These are phyloP conservation scores for Apomyelois bistriatella DNA, from an alignment of 2,888 invertebrate species.

Conservation along the genomic window DNA sequence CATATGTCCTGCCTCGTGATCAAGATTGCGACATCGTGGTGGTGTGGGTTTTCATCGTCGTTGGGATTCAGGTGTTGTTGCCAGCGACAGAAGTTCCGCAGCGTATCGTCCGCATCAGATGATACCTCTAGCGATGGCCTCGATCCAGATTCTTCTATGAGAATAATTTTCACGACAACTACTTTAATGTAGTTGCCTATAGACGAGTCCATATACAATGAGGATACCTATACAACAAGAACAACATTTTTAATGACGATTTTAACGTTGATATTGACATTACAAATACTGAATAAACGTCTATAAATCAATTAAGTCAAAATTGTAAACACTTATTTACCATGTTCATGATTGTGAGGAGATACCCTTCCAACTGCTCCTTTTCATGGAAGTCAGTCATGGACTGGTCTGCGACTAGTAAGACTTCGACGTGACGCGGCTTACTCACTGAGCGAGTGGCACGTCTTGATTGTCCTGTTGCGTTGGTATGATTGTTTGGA, in stretches of 20 bases:
- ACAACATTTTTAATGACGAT: neutral
- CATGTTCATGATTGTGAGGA: conserved; percentile 96
- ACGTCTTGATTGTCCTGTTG: conserved; percentile 36
- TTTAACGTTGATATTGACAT: neutral
- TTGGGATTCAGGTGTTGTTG: conserved; percentile 87
- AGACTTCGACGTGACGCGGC: conserved; percentile 89
- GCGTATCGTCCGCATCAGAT: conserved; percentile 89
- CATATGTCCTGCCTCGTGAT: conserved; percentile 90
- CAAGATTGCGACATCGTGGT: conserved; percentile 93
- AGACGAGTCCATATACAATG: conserved; percentile 91
- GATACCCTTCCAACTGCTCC: conserved; percentile 90
- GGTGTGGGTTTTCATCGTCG: conserved; percentile 89
- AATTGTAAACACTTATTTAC: conserved; percentile 77
- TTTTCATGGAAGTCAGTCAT: conserved; percentile 93
- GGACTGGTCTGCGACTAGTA: conserved; percentile 92
- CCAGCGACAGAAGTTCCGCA: conserved; percentile 93
- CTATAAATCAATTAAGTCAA: neutral
- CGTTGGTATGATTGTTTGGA: conserved; percentile 40
- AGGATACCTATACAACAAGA: conserved; percentile 78
- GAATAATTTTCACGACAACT: conserved; percentile 91
- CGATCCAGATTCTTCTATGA: conserved; percentile 84
- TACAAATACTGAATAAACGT: neutral
- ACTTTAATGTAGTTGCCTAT: conserved; percentile 95
- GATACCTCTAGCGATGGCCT: conserved; percentile 85
- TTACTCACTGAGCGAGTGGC: conserved; percentile 85